A percentile compares a stretch with the other conserved stretches of the same genome.
Evolutionary conservation across 1,140 invertebrate genomes (phyloP).

Genomic region (Gryon sp.): DNA sequence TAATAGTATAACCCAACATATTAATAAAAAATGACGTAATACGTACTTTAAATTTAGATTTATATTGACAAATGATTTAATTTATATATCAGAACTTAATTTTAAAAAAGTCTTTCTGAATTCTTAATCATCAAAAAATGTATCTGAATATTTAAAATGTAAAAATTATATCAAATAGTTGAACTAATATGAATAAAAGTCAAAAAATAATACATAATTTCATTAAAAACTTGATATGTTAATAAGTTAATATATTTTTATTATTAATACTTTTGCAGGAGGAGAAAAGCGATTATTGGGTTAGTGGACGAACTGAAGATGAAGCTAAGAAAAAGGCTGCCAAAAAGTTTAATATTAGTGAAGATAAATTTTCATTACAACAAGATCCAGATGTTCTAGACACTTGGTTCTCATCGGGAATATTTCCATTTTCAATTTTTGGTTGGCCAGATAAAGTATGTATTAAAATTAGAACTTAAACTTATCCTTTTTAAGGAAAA

Average conservation of each 20-base stretch:
- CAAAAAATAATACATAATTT: too few species aligned
- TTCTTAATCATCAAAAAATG: too few species aligned
- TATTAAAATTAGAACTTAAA: not conserved
- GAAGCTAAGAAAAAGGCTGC: slow-evolving; percentile 93
- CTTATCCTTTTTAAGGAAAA: too few species aligned
- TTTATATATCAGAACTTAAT: too few species aligned
- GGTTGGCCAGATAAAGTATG: slow-evolving; percentile 95
- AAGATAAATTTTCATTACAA: slow-evolving; percentile 84
- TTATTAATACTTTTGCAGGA: slow-evolving; percentile 68
- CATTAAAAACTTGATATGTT: slow-evolving; percentile 7
- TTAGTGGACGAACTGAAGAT: slow-evolving; percentile 90
- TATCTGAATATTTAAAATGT: too few species aligned
- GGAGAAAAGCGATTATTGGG: slow-evolving; percentile 91
- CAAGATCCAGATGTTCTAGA: slow-evolving; percentile 99
- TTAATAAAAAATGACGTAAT: too few species aligned
- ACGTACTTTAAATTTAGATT: too few species aligned
- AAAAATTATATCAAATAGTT: too few species aligned
- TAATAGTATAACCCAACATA: too few species aligned
- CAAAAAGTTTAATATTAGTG: slow-evolving; percentile 86
- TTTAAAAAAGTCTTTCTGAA: too few species aligned
- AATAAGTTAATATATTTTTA: slow-evolving; percentile 36
- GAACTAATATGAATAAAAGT: too few species aligned
- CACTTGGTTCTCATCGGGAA: slow-evolving; percentile 99
- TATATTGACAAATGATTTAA: too few species aligned
- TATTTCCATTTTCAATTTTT: slow-evolving; percentile 98